phyloP scores from a whole-genome alignment of 2,888 invertebrate genomes.

The Mythimna ferrago region DNA sequence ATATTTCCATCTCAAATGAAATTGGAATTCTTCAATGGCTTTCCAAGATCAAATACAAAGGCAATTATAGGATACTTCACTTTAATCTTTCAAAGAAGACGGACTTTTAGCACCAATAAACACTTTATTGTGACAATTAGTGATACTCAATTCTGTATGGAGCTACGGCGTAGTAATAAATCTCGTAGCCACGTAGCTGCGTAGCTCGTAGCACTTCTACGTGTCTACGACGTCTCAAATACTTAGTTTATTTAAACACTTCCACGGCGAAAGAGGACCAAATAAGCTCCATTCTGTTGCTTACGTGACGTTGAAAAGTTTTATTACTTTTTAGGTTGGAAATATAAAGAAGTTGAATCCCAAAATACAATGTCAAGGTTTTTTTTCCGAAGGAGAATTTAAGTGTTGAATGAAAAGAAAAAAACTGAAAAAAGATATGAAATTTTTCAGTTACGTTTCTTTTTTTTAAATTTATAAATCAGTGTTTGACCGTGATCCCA shows the following conservation, averaged over 20 bases:
- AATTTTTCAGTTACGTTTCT: background rate
- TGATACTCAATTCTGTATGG: conserved; percentile 67
- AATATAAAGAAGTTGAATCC: conserved; percentile 5
- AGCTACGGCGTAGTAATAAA: conserved; percentile 77
- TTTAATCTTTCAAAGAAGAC: conserved; percentile 56
- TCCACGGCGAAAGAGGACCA: conserved; percentile 45
- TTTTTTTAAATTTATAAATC: background rate
- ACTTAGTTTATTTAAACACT: conserved; percentile 66
- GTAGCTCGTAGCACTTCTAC: conserved; percentile 67
- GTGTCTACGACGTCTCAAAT: conserved; percentile 66
- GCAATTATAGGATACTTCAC: conserved; percentile 55
- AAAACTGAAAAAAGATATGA: background rate
- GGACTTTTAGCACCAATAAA: conserved; percentile 59
- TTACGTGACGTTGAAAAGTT: conserved; percentile 51
- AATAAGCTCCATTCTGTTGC: conserved; percentile 55
- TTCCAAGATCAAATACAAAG: conserved; percentile 41
- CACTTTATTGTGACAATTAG: conserved; percentile 69
- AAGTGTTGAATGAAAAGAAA: background rate
- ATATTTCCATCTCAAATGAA: conserved; percentile 20
- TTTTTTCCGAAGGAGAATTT: background rate
- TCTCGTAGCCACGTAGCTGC: conserved; percentile 73
- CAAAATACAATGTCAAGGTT: background rate
- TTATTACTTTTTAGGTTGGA: conserved; percentile 41
- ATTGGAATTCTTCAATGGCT: conserved; percentile 21
- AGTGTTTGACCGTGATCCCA: too few species aligned